phyloP scores from a whole-genome alignment of 2,888 invertebrate genomes.

The Dendrolimus pini region DNA sequence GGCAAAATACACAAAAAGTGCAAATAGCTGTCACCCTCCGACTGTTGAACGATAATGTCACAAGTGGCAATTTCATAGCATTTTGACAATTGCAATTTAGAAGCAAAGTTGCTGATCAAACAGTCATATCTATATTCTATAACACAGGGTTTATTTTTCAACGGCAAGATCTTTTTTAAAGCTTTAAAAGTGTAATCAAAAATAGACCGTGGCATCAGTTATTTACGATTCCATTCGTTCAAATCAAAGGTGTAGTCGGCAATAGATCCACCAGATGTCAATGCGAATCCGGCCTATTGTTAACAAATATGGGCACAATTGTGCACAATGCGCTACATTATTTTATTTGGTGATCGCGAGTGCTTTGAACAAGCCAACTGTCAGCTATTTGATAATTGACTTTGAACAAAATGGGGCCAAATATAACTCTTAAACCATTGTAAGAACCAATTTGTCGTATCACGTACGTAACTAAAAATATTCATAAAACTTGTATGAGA shows the following conservation, averaged over 20 bases:
- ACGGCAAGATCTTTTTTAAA: not conserved
- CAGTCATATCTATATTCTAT: no score
- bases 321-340: constrained; percentile 61
- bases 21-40: constrained; percentile 48
- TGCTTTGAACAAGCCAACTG: constrained; percentile 56
- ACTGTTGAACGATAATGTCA: constrained; percentile 42
- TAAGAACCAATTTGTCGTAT: not conserved
- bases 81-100: constrained; percentile 33
- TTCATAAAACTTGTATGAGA: no score
- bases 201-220: constrained; percentile 2
- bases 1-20: constrained; percentile 49
- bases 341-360: constrained; percentile 58
- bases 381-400: constrained; percentile 64
- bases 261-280: constrained; percentile 55
- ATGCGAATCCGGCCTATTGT: constrained; percentile 56
- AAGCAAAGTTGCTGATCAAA: not conserved
- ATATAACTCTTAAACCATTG: not conserved
- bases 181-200: constrained; percentile 1
- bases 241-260: no score
- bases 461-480: no score
- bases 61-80: constrained; percentile 49
- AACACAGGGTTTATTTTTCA: not conserved
- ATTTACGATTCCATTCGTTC: not conserved
- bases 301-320: constrained; percentile 70
- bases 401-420: not conserved